Base-by-base conservation (phyloP, 2,113 vertebrate genomes). In the Hippolais icterina region DNA sequence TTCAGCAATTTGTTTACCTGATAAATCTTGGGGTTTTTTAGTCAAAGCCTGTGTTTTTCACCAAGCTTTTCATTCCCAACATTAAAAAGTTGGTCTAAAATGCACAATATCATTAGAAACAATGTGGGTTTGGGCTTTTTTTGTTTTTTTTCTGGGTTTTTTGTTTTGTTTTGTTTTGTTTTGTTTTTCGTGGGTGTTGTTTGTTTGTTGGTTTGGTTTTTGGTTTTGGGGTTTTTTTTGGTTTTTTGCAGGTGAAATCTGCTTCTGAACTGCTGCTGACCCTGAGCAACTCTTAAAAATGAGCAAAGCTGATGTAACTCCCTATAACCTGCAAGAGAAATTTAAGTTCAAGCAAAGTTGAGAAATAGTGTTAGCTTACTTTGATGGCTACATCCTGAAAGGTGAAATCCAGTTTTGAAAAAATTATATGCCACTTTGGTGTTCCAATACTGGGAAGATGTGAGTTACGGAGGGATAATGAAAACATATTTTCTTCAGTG, bases 371-470 rank as follows among this genome's bases (percentile, higher is more conserved):
- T 83, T 80, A 89, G 50, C 24, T 76, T 44, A 19, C 47, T 87
- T 90, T 64, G 87, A 76, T 71, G 46, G 64, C 65, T 87, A 60
- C 4, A 1, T 63, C 23, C 64, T 11, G 5, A 72, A 96, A 85
- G 46, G 52, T 69, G 60, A 89, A 78, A 74, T 3, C 31, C 11
- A 35, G 17, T 57, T 17, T 61, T 47, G 74, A 78, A 87, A 78
- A 61, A 53, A 70, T 53, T 44, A 61, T 57, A 64, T 94, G 5
- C 60, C 9, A 22, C 87, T 97, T 96, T 94, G 59, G 63, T 92
- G 35, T 60, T 8, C 11, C 13, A 46, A n/a, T 66, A 23, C 25
- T 70, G 89, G 53, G 54, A 77, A 65, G 28, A 76, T 74, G 23
- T 42, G 41, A 27, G 29, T 65, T 79, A 84, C 11, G 77, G 17